These are phyloP conservation scores for Zhengitettix transpicula DNA, from an alignment of 2,888 invertebrate species.

Conservation along the genomic window DNA sequence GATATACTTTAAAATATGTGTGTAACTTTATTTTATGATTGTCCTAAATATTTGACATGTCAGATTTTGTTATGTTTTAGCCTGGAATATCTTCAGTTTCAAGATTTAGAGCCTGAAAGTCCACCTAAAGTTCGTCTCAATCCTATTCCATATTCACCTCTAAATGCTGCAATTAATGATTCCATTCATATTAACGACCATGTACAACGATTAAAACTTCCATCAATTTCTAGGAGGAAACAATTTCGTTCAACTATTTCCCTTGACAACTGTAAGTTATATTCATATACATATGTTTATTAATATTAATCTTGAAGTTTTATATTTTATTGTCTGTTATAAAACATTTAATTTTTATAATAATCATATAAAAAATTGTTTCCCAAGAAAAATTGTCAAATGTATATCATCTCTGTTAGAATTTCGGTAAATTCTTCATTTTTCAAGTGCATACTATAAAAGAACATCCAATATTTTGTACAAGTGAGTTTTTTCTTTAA, in stretches of 20 bases:
- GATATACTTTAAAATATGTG: no score
- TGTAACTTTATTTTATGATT: not conserved
- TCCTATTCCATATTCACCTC: constrained; percentile 6
- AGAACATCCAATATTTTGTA: no score
- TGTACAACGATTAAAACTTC: not conserved
- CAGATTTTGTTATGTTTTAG: constrained; percentile 25
- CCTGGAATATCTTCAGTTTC: constrained; percentile 43
- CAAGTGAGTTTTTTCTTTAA: no score
- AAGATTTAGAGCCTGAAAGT: constrained; percentile 7
- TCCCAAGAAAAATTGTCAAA: no score
- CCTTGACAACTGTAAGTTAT: constrained; percentile 11
- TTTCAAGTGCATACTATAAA: no score
- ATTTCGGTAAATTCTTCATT: no score
- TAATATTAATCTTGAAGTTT: not conserved
- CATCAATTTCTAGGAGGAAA: not conserved
- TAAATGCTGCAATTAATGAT: not conserved
- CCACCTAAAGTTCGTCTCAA: constrained; percentile 6
- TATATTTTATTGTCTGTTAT: no score
- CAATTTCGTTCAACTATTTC: constrained; percentile 9
- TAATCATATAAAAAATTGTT: no score
- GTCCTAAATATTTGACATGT: not conserved
- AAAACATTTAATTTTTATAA: no score
- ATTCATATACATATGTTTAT: not conserved
- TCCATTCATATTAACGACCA: not conserved
- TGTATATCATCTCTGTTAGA: no score